Percentiles rank a stretch among this genome's conserved stretches.
Evolutionary conservation across 1,140 invertebrate genomes (phyloP).

Genomic region (Zaprionus kolodkinae): DNA sequence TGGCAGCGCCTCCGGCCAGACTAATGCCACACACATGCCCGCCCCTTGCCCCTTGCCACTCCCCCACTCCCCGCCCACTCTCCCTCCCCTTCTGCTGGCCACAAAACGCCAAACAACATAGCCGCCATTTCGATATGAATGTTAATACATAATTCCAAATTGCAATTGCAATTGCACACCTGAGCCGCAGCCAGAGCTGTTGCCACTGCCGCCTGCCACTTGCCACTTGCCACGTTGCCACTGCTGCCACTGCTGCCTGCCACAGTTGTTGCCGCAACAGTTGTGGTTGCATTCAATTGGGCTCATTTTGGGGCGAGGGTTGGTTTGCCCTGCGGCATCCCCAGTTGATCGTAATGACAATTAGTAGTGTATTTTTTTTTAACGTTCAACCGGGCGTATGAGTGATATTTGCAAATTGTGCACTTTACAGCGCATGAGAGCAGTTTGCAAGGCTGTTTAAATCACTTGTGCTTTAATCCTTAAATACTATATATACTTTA

Average conservation of each 20-base stretch:
- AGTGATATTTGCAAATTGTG: constrained; percentile 25
- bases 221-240: neutral
- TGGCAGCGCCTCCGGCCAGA: neutral
- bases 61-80: too few species aligned
- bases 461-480: neutral
- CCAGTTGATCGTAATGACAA: constrained; percentile 36
- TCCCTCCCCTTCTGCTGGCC: neutral
- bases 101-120: constrained; percentile 20
- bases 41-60: too few species aligned
- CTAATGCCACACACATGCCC: constrained; percentile 5
- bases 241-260: neutral
- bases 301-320: neutral
- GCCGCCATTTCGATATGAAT: constrained; percentile 39
- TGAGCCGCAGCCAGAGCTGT: constrained; percentile 2
- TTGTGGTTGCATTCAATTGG: constrained; percentile 20
- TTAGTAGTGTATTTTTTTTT: constrained; percentile 34
- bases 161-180: constrained; percentile 25
- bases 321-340: constrained; percentile 10
- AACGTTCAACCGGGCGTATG: constrained; percentile 28
- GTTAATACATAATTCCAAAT: constrained; percentile 44
- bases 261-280: constrained; percentile 31
- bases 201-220: neutral
- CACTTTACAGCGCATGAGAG: neutral
- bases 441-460: neutral
- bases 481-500: neutral